Evolutionary conservation across 2,888 invertebrate species (phyloP).

Genomic region (Carcina quercana): DNA sequence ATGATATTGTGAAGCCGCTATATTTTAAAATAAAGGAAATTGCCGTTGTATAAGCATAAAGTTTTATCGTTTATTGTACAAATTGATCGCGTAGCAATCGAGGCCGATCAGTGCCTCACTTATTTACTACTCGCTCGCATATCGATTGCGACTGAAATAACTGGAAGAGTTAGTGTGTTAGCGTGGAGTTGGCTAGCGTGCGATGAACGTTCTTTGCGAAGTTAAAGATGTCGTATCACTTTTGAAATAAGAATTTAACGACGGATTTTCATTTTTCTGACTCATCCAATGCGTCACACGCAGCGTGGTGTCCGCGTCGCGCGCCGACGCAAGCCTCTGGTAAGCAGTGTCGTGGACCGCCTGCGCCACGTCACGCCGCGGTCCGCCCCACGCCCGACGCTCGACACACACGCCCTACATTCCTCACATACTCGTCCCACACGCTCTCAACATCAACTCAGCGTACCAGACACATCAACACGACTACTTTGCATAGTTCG

Average conservation of each 20-base stretch:
- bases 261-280: constrained; percentile 58
- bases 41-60: constrained; percentile 71
- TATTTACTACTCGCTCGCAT: constrained; percentile 54
- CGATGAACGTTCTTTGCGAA: constrained; percentile 31
- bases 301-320: constrained; percentile 57
- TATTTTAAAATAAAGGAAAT: constrained; percentile 74
- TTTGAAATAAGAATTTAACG: constrained; percentile 39
- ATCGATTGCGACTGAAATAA: constrained; percentile 67
- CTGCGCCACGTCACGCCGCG: constrained; percentile 37
- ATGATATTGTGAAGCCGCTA: constrained; percentile 72
- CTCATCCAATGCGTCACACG: constrained; percentile 63
- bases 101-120: constrained; percentile 51
- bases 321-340: constrained; percentile 43
- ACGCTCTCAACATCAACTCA: constrained; percentile 61
- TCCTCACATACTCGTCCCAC: constrained; percentile 60
- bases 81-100: constrained; percentile 52
- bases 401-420: constrained; percentile 53
- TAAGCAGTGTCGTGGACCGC: constrained; percentile 33
- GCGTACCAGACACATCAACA: constrained; percentile 49
- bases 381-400: constrained; percentile 35
- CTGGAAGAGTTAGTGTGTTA: constrained; percentile 68
- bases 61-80: constrained; percentile 68
- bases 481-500: constrained; percentile 58
- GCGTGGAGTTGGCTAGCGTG: constrained; percentile 65
- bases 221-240: constrained; percentile 20